Base-by-base conservation (phyloP, 2,888 invertebrate species). In the Strigamia transsilvanica region DNA sequence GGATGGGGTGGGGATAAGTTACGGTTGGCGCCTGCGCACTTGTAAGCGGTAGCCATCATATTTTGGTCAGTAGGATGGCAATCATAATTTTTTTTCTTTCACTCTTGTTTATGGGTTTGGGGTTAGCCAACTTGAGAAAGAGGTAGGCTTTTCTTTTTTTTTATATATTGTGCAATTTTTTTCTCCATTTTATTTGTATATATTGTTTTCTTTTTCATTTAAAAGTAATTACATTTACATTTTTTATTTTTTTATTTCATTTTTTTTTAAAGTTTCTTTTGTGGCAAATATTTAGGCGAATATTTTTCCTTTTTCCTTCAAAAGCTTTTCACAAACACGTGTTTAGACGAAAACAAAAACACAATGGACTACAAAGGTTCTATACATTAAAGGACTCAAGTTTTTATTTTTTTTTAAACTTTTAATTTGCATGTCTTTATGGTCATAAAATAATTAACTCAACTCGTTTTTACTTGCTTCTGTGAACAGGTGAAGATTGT, bases 1-100 rank as follows among this genome's bases (percentile, higher is more conserved):
- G 51, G 51, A 2, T 51, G 51, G n/a, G 51, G n/a, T 51, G 51
- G 51, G 51, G n/a, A 51, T 51, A n/a, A 51, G n/a, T 51, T 51
- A 51, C 51, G 51, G 51, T n/a, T n/a, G 15, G n/a, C 13, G 51
- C 10, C n/a, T 13, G 51, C 51, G 51, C 51, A 51, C 51, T 51
- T 3, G 13, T 51, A 51, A 51, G 51, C 51, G n/a, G 51, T 51
- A 51, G 51, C 51, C 51, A 51, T 51, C 51, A 51, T 51, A 51
- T 51, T 51, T 51, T 51, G 51, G 51, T 51, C 51, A 51, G 51
- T 51, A 51, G 51, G 51, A 13, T 51, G 51, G 51, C 51, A 51
- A 51, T 51, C 51, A 51, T 51, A n/a, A n/a, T 51, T 51, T 51
- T 51, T 51, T 51, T n/a, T 51, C 51, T 51, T 9, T 9, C 51